Evolutionary conservation across 2,797 vertebrate genomes (phyloP).

Genomic region (Huso huso): DNA sequence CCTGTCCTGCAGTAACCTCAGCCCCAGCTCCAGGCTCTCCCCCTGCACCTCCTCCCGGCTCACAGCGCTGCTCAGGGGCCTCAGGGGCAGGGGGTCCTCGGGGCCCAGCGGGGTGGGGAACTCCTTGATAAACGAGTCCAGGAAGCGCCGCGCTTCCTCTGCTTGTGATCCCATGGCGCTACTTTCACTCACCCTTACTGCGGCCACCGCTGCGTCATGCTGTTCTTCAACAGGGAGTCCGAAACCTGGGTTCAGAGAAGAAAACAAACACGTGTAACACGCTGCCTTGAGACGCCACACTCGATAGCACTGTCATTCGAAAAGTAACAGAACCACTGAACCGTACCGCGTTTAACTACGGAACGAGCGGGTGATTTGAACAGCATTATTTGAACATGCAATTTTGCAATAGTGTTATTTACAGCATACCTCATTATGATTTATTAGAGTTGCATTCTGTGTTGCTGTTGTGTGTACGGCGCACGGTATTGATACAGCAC

Average conservation of each 20-base stretch:
- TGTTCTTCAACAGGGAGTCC: neutral
- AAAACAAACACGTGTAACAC: neutral
- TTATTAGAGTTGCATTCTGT: no score
- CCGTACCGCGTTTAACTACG: no score
- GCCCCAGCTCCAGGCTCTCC: constrained; percentile 65
- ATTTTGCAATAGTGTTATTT: no score
- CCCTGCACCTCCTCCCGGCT: constrained; percentile 66
- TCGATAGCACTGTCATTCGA: neutral
- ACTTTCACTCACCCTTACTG: constrained; percentile 6
- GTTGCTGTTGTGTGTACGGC: no score
- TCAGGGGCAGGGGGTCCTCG: constrained; percentile 53
- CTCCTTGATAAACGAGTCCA: constrained; percentile 57
- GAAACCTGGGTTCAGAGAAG: neutral
- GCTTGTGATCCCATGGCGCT: constrained; percentile 35
- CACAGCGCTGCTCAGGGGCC: constrained; percentile 44
- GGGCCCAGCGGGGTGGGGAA: constrained; percentile 59
- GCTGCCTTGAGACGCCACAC: neutral
- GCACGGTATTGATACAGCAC: no score
- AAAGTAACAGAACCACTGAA: no score
- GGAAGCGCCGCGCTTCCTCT: constrained; percentile 37
- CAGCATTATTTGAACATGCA: no score
- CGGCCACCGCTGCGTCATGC: neutral
- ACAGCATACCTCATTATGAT: no score
- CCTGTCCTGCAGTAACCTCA: constrained; percentile 66
- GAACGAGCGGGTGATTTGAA: no score